phyloP scores from a whole-genome alignment of 2,113 vertebrate genomes.

The Anser cygnoides region DNA sequence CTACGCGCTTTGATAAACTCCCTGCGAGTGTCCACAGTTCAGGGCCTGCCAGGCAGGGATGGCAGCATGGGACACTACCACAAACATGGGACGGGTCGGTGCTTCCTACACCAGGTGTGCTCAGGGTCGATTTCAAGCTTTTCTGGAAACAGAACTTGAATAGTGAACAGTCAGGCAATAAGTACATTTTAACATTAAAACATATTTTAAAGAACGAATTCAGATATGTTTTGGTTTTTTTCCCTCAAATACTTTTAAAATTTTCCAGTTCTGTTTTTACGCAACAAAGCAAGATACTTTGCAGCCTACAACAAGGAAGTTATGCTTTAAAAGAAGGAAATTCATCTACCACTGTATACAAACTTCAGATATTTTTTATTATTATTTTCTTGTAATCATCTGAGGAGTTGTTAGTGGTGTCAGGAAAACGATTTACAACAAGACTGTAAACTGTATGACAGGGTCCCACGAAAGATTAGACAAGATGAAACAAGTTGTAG shows the following conservation, averaged over 20 bases:
- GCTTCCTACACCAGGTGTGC: not conserved
- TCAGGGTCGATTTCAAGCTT: not conserved
- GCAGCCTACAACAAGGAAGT: not conserved
- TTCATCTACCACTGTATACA: not conserved
- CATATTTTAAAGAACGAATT: not conserved
- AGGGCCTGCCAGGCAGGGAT: not conserved
- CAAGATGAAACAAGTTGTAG: conserved; percentile 36
- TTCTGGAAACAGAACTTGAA: not conserved
- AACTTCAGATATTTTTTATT: not conserved
- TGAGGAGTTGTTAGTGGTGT: not conserved
- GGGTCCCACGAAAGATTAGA: not conserved
- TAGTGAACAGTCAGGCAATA: not conserved
- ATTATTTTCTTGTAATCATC: not conserved
- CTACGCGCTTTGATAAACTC: not conserved
- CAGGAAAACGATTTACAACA: not conserved
- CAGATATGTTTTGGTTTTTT: not conserved
- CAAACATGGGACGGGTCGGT: not conserved
- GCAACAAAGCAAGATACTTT: not conserved
- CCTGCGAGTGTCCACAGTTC: not conserved
- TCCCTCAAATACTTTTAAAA: not conserved
- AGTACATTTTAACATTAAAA: not conserved
- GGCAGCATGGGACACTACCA: not conserved
- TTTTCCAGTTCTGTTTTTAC: not conserved
- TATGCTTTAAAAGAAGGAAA: not conserved
- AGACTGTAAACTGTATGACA: not conserved